Evolutionary conservation across 2,113 vertebrate species (phyloP).

Genomic region (Xenopus borealis): DNA sequence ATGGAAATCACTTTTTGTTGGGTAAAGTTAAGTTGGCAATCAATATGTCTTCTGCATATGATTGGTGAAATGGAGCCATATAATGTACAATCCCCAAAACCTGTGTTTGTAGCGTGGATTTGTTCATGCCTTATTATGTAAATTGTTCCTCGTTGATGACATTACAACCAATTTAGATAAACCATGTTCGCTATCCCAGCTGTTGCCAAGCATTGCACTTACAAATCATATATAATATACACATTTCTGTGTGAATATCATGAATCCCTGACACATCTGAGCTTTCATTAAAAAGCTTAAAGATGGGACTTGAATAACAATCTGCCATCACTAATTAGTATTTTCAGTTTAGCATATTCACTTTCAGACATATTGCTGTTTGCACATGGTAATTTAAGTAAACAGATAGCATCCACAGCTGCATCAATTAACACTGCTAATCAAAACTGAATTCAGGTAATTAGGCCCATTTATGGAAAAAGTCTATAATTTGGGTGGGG

Average conservation of each 20-base stretch:
- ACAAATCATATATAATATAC: conserved; percentile 78
- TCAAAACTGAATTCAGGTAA: conserved; percentile 86
- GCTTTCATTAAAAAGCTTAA: conserved; percentile 76
- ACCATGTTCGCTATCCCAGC: conserved; percentile 66
- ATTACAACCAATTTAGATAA: conserved; percentile 45
- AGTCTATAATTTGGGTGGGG: conserved; percentile 71
- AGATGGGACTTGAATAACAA: conserved; percentile 81
- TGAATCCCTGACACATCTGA: conserved; percentile 70
- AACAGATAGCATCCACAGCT: conserved; percentile 81
- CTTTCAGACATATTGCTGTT: conserved; percentile 80
- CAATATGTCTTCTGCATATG: too few relatives aligned
- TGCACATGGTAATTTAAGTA: conserved; percentile 85
- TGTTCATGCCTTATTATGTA: too few relatives aligned
- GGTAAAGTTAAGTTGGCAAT: too few relatives aligned
- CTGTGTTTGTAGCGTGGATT: too few relatives aligned
- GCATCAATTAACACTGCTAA: conserved; percentile 86
- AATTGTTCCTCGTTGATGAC: conserved; percentile 30
- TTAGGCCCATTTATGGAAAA: conserved; percentile 82
- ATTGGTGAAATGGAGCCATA: too few relatives aligned
- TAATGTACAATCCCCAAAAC: too few relatives aligned
- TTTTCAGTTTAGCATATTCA: conserved; percentile 81
- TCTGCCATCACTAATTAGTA: conserved; percentile 81
- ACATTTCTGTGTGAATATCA: conserved; percentile 75
- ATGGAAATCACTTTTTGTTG: too few relatives aligned
- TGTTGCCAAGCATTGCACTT: conserved; percentile 75